Base-by-base conservation (phyloP, 1,140 invertebrate genomes). In the Sarcophaga peregrina region DNA sequence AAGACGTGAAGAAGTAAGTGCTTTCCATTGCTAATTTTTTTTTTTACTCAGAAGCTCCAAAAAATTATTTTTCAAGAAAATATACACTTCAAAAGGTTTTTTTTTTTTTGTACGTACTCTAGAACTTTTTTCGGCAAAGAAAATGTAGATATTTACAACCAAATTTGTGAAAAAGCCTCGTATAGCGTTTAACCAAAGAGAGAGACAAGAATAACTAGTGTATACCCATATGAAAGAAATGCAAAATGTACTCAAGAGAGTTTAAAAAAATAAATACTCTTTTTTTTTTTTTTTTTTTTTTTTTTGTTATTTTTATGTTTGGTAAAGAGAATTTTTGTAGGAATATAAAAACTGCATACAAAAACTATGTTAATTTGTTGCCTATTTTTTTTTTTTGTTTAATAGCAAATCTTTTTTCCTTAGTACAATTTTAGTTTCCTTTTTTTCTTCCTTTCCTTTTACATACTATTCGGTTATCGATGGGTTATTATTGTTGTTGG, bases 1-100 rank as follows among this genome's bases (percentile, higher is more conserved):
- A 92, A 94, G 96, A 90, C 94, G 97, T 90, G 97, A 98, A 94
- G 96, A 97, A 97, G 97, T 98, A 95, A 97, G 96, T 88, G 15
- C 54, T 15, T 37, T 37, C 25, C 25, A 37, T 37, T 37, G 4
- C 62, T 25, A 5, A 20, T 25, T 68, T 68, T 68, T 20, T 68
- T 20, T 9, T 9, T 25, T 3, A 25, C 8, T 20, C 20, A 68
- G 7, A 1, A 68, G 62, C 62, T 68, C 62, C 62, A 68, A 68
- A 68, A 68, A 15, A 62, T 37, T 37, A 37, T 37, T 37, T 62
- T 62, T 1, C 10, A 20, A 68, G 62, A 68, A 68, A 68, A 68
- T 68, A 68, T 68, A 20, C n/a, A 20, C 20, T 68, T 68, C 8
- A 68, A 20, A 68, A 10, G 8, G n/a, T 5, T 20, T 68, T 8